Conservation (phyloP, 2,888 invertebrate species). For the Drosophila mayaguana region DNA sequence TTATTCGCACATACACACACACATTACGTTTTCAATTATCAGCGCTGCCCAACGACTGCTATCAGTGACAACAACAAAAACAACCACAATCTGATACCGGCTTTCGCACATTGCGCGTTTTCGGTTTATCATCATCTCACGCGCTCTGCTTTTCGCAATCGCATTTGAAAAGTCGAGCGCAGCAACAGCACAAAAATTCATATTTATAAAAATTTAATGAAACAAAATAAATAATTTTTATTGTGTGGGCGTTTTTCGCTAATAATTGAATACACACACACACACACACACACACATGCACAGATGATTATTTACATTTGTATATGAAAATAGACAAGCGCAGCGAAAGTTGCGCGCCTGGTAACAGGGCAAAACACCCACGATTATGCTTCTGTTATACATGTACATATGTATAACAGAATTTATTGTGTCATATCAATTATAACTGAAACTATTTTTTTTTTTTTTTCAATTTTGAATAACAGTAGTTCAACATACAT, state of each 20-base stretch:
- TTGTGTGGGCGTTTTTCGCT: constrained; percentile 49
- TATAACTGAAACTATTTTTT: not conserved
- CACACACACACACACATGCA: constrained; percentile 3
- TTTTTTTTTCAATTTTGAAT: not conserved
- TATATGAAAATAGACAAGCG: not conserved
- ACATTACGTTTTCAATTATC: constrained; percentile 51
- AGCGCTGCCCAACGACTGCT: constrained; percentile 18
- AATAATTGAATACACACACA: constrained; percentile 30
- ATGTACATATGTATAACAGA: not conserved
- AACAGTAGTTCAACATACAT: not conserved
- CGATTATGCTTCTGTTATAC: not conserved
- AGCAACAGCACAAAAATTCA: constrained; percentile 8
- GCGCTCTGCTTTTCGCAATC: constrained; percentile 46
- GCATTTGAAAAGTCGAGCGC: constrained; percentile 7
- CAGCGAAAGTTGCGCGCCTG: constrained; percentile 10
- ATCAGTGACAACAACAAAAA: constrained; percentile 7
- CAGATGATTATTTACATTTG: not conserved
- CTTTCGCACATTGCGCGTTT: constrained; percentile 29
- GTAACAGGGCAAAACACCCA: constrained; percentile 38
- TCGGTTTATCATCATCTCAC: constrained; percentile 43
- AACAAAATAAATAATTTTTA: constrained; percentile 17
- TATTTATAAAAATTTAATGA: not conserved
- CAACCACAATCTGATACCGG: not conserved
- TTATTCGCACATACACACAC: constrained; percentile 1
- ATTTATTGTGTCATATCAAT: not conserved